phyloP scores from a whole-genome alignment of 2,113 vertebrate genomes.

The Grus americana region DNA sequence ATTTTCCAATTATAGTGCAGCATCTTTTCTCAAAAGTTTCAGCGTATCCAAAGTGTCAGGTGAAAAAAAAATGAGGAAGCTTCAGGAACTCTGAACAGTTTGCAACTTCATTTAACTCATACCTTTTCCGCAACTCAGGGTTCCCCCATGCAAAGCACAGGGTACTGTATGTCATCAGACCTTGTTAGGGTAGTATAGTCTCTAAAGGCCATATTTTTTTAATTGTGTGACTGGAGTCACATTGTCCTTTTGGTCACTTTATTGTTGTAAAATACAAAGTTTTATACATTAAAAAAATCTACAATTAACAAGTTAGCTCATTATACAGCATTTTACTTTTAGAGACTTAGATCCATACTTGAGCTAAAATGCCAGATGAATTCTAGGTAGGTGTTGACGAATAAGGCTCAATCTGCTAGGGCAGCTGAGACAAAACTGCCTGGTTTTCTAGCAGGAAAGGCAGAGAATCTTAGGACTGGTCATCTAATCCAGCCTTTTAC shows the following conservation, averaged over 20 bases:
- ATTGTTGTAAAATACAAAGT: neutral
- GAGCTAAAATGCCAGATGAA: neutral
- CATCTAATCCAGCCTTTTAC: neutral
- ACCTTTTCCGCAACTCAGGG: neutral
- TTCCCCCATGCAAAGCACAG: neutral
- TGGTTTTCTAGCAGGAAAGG: neutral
- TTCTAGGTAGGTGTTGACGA: neutral
- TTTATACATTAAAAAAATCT: neutral
- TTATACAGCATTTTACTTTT: neutral
- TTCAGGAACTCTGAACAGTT: neutral
- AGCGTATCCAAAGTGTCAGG: neutral
- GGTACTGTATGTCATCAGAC: neutral
- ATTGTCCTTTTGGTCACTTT: neutral
- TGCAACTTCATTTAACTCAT: neutral
- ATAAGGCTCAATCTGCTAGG: neutral
- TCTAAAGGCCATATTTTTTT: neutral
- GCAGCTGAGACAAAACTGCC: neutral
- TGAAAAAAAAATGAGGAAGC: neutral
- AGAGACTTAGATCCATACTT: neutral
- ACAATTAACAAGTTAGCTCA: neutral
- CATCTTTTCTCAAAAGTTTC: conserved; percentile 8
- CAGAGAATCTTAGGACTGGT: neutral
- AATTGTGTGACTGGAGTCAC: neutral
- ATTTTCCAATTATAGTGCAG: neutral
- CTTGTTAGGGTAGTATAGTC: neutral